Percentiles rank a stretch among this genome's conserved stretches.
These are phyloP conservation scores for Pithys albifrons DNA, from an alignment of 2,113 vertebrate species.

Conservation along the genomic window DNA sequence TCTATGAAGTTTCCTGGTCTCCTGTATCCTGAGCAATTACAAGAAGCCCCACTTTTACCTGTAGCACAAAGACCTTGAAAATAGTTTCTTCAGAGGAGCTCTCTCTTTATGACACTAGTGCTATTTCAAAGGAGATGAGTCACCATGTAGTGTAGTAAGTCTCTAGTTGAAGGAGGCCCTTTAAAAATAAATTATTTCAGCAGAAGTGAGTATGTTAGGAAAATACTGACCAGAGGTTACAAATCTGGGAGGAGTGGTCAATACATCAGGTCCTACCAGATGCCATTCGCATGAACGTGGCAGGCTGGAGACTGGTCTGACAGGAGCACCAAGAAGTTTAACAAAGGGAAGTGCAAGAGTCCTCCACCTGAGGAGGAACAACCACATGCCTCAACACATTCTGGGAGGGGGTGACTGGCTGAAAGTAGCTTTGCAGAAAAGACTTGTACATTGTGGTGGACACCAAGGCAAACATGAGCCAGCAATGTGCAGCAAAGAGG, in stretches of 20 bases:
- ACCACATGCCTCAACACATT: not conserved
- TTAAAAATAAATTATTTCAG: not conserved
- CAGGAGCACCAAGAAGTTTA: not conserved
- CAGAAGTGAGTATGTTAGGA: not conserved
- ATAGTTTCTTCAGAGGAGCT: not conserved
- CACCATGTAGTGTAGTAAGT: not conserved
- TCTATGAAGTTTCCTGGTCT: not conserved
- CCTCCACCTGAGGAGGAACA: not conserved
- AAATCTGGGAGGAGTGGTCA: not conserved
- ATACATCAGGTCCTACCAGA: not conserved
- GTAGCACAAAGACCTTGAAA: not conserved
- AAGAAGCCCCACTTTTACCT: not conserved
- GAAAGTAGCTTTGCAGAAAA: not conserved
- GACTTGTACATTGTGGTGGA: not conserved
- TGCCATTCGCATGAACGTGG: not conserved
- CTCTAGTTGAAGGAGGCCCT: not conserved
- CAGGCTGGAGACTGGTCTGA: not conserved
- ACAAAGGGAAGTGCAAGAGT: not conserved
- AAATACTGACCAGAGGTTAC: not conserved
- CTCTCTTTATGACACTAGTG: not conserved
- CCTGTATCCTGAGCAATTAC: not conserved
- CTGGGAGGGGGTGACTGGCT: not conserved
- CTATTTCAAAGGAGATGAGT: not conserved
- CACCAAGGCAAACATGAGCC: not conserved
- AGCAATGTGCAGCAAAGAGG: not conserved